Evolutionary conservation across 1,140 invertebrate genomes (phyloP), one percentile per base, ranked within the genome.

Genomic region (Bradysia coprophila): DNA sequence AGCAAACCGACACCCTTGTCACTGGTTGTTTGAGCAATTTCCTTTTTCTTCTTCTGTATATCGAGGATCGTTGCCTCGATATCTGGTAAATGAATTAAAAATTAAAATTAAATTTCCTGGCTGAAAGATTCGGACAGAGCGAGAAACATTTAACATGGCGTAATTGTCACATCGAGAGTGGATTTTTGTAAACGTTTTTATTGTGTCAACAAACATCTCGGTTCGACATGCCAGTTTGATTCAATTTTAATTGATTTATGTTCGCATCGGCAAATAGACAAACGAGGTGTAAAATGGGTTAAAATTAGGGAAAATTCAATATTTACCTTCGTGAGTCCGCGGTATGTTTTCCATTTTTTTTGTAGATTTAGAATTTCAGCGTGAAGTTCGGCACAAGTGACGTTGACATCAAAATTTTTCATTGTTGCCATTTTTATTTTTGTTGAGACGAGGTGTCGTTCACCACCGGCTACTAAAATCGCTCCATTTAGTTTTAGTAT

Each of bases 31-130:
- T 81, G 77, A 38, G 73, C 65, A n/a, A 74, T 58, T 49, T 81
- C 79, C 52, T 80, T 85, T 57, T 88, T 89, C 52, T 86, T 85
- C 19, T 77, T 74, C 60, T 94, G 91, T 48, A 94, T 78, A 51
- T 90, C 87, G 44, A 76, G 66, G 51, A 94, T 91, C 59, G 93
- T 85, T 20, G 86, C 86, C 65, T 95, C 91, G 57, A 94, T 92
- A 58, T 92, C 90, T 94, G 62, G 16, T 65, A 65, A 16, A 23
- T n/a, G 24, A 19, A 41, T 23, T 43, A 21, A 33, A 4, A 20
- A 41, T 18, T 8, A 24, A 40, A 45, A 18, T 20, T 18, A 38
- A n/a, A n/a, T n/a, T n/a, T n/a, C n/a, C n/a, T n/a, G n/a, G n/a
- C n/a, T n/a, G n/a, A n/a, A n/a, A n/a, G n/a, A n/a, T n/a, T n/a